Conservation (phyloP, 64 coral and sea anemone genomes). For the Dendrophyllia cribrosa region DNA sequence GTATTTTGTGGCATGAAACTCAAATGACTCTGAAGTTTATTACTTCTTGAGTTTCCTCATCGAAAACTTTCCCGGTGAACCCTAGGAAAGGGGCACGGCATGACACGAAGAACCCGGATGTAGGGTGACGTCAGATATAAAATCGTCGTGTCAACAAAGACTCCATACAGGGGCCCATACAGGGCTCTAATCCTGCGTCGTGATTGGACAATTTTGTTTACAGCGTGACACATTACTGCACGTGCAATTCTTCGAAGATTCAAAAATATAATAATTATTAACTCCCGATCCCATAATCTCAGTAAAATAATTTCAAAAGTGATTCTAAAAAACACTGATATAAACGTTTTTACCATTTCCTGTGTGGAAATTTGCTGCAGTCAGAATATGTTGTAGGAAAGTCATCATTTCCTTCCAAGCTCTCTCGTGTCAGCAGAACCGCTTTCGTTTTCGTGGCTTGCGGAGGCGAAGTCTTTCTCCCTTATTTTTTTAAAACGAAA, state of each 20-base stretch:
- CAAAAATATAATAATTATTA: background rate
- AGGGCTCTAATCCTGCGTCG: background rate
- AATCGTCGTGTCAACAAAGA: background rate
- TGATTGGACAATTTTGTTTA: conserved; percentile 25
- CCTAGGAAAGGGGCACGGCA: conserved; percentile 44
- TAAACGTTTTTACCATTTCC: conserved; percentile 26
- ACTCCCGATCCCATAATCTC: background rate
- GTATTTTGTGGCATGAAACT: background rate
- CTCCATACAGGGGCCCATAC: no score
- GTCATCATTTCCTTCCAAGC: conserved; percentile 26
- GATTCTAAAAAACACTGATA: background rate
- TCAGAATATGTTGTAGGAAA: background rate
- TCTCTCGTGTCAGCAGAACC: background rate
- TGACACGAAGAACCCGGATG: conserved; percentile 45
- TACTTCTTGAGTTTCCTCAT: conserved; percentile 14
- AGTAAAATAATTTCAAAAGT: background rate
- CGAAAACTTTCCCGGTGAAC: background rate
- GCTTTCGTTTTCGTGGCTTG: background rate
- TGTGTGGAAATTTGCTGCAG: background rate
- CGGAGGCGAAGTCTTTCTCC: background rate
- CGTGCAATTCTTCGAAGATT: background rate
- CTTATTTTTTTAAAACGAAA: background rate
- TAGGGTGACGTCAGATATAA: conserved; percentile 30
- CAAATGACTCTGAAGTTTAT: background rate
- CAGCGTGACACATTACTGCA: background rate